Base-by-base conservation (phyloP, 2,888 invertebrate genomes). In the Antheraea assamensis region DNA sequence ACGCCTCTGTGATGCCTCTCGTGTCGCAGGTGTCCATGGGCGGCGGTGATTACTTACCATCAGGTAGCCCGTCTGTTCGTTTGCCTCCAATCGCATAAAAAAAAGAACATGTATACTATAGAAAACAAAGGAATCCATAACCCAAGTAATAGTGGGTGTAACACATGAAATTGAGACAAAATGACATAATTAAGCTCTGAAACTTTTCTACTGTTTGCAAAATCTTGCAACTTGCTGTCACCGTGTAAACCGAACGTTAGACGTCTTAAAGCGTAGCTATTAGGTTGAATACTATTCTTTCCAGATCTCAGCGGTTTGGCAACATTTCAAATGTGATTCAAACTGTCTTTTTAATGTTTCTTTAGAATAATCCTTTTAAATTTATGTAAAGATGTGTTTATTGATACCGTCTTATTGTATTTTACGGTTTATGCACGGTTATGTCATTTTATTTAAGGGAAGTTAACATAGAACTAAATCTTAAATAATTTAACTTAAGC, bases 341-440 rank as follows among this genome's bases (percentile, higher is more conserved):
- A 64, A 64, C 30, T 17, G 30, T 64, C 61, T 30, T 64, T 64
- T 64, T 64, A 64, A 64, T 64, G 61, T 64, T 64, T 64, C 27
- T 30, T 27, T 17, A 64, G 61, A 30, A 64, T 64, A 64, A 64
- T 30, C 61, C 10, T 64, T 64, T 64, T 64, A 30, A 64, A 64
- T 64, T 30, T 64, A 64, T 17, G 27, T 15, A 21, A 27, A 30
- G 27, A 30, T 64, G 30, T 30, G 1, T 64, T 17, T 64, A 30
- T 64, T 21, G 21, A 52, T 49, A 19, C 15, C 19, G 19, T 52
- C 19, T 19, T 52, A 5, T 19, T 19, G 52, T 3, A 19, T 52
- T 52, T 21, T 21, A 4, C 8, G 21, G 7, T 52, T 52, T 52
- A 52, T 52, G 7, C 21, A 2, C 49, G 19, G 49, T 52, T 52